Percentiles rank a stretch among this genome's conserved stretches.
Conservation (phyloP, 2,113 vertebrate species). For the Zosterops lateralis region DNA sequence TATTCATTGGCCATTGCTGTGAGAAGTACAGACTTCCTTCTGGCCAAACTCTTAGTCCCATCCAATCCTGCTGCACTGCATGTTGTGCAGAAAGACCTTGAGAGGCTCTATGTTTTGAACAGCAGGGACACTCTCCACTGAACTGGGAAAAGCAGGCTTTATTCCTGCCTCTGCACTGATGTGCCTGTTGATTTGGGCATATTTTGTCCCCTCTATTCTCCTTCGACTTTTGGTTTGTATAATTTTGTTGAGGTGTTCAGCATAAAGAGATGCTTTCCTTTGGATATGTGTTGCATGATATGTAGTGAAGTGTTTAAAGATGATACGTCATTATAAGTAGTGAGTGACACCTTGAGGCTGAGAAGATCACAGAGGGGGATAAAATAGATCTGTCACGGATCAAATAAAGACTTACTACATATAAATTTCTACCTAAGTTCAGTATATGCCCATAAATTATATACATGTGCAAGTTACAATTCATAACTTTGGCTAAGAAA, state of each 20-base stretch:
- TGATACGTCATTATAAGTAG: background rate
- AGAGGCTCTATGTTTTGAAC: background rate
- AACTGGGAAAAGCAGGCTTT: background rate
- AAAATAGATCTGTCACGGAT: background rate
- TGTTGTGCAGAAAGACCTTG: background rate
- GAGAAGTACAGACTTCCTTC: background rate
- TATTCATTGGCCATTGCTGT: background rate
- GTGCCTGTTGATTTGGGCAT: background rate
- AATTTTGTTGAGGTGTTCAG: background rate
- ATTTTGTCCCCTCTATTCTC: background rate
- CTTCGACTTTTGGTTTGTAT: background rate
- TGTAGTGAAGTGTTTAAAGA: background rate
- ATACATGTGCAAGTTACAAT: background rate
- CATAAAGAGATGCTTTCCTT: background rate
- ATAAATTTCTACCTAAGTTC: background rate
- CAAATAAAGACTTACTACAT: background rate
- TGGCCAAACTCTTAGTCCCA: background rate
- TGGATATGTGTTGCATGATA: background rate
- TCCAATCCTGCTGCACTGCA: fast-evolving
- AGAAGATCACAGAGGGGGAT: background rate
- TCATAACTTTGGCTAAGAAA: background rate
- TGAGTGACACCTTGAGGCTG: background rate
- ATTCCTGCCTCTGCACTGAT: background rate
- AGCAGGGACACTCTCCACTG: background rate
- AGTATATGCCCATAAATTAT: background rate